Conservation (phyloP, 2,888 invertebrate genomes). For the Brachycybe producta region DNA sequence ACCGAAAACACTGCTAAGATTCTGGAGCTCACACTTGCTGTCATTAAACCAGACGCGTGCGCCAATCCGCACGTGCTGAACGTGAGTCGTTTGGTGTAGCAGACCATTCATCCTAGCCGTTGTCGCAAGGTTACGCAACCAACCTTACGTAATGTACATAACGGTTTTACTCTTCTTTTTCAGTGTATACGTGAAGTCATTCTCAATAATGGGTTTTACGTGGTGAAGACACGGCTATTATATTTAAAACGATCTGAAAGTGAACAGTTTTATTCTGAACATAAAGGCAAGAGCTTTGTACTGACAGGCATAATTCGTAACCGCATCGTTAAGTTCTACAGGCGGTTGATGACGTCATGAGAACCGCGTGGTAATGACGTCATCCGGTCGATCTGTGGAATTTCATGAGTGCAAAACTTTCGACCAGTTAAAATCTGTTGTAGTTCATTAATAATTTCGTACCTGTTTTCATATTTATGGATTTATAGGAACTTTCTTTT, state of each 20-base stretch:
- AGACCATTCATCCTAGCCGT: no score
- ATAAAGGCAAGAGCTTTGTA: constrained; percentile 2
- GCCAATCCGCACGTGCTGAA: not conserved
- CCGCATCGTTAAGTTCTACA: no score
- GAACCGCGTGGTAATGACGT: no score
- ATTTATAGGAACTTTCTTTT: constrained; percentile 57
- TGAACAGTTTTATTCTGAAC: not conserved
- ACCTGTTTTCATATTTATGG: constrained; percentile 5
- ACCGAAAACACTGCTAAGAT: no score
- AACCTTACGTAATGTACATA: not conserved
- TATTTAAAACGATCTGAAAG: not conserved
- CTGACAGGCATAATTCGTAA: no score
- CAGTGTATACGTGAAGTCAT: not conserved
- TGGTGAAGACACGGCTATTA: not conserved
- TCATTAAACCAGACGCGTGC: constrained; percentile 6
- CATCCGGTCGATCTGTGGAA: no score
- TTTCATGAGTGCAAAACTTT: no score
- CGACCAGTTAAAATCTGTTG: not conserved
- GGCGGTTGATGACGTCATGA: no score
- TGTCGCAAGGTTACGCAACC: not conserved
- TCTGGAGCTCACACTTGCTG: constrained; percentile 2
- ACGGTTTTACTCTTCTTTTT: not conserved
- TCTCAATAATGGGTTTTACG: not conserved
- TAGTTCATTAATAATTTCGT: not conserved
- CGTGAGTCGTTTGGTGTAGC: no score